Evolutionary conservation across 2,888 invertebrate genomes (phyloP), one percentile per base, ranked within the genome.

Genomic region (Conus canariensis): DNA sequence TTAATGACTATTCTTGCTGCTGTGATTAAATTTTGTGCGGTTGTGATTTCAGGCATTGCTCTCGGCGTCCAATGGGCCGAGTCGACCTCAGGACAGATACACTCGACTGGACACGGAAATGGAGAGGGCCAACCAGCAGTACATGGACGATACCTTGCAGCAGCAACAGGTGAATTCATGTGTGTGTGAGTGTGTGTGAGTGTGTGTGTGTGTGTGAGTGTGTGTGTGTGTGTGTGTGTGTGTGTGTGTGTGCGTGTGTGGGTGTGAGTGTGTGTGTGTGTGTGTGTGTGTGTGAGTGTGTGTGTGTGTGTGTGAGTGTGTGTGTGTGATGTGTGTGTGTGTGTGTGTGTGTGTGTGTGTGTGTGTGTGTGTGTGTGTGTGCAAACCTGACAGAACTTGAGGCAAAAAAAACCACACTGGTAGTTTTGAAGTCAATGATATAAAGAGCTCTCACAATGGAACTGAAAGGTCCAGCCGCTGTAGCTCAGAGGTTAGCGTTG

Each of bases 31-130:
- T 45, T 45, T 45, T 45, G 45, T 45, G 45, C 45, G 45, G 45
- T 45, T 45, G 3, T 45, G 4, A 4, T 45, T 45, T 14, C 58
- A 88, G 88, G 88, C 88, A 16, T 83, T 88, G 88, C 30, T 88
- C 56, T 30, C 77, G 58, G 8, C 58, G 4, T 89, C 89, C 58
- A 89, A 89, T 59, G 89, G 89, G 10, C 89, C 89, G 12, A 85
- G 74, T 85, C 85, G 89, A 59, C 85, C 85, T 5, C 94, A 95
- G 89, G 95, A 96, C 92, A 94, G 94, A 74, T 96, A 96, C 91
- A 94, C 94, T 64, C 98, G 99, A 96, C 97, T 99, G 93, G 98
- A 99, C 95, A 98, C 98, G 96, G 98, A 98, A 94, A 94, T 96
- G 90, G 96, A 96, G 90, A 92, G 95, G 87, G 95, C 96, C 4